Evolutionary conservation across 2,797 vertebrate genomes (phyloP).

Genomic region (Semaprochilodus insignis): DNA sequence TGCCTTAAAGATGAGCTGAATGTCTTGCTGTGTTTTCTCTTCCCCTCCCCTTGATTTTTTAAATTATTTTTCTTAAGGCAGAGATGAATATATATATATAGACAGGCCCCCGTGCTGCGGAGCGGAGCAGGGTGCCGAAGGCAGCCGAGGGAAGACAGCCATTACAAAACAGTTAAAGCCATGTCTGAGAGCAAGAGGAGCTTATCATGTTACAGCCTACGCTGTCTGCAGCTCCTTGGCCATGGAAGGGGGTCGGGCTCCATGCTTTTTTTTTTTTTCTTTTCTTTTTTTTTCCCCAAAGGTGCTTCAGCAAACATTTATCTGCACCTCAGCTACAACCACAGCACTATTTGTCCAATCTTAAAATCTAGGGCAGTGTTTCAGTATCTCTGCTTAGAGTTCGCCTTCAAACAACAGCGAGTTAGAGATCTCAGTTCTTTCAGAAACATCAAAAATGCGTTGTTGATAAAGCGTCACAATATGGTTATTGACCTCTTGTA

Average conservation of each 20-base stretch:
- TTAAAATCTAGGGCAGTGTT: background rate
- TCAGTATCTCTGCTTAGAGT: background rate
- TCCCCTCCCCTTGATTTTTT: background rate
- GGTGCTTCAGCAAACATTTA: constrained; percentile 23
- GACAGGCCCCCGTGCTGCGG: constrained; percentile 42
- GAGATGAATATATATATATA: constrained; percentile 69
- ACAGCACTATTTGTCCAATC: background rate
- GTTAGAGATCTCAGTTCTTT: background rate
- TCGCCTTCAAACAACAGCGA: background rate
- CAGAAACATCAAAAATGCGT: background rate
- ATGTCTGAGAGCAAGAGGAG: constrained; percentile 66
- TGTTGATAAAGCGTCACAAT: constrained; percentile 13
- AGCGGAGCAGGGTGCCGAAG: constrained; percentile 47
- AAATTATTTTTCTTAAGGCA: constrained; percentile 65
- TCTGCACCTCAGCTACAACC: background rate
- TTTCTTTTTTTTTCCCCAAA: background rate
- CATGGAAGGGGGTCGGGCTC: constrained; percentile 49
- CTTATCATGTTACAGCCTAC: constrained; percentile 68
- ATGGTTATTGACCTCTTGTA: constrained; percentile 32
- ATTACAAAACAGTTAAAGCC: constrained; percentile 67
- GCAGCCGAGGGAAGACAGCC: constrained; percentile 60
- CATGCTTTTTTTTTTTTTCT: constrained; percentile 26
- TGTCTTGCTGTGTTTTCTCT: constrained; percentile 58
- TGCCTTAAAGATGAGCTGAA: constrained; percentile 66
- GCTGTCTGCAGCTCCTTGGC: constrained; percentile 56